Conservation (phyloP, 2,113 vertebrate genomes). For the Limnothrissa miodon region DNA sequence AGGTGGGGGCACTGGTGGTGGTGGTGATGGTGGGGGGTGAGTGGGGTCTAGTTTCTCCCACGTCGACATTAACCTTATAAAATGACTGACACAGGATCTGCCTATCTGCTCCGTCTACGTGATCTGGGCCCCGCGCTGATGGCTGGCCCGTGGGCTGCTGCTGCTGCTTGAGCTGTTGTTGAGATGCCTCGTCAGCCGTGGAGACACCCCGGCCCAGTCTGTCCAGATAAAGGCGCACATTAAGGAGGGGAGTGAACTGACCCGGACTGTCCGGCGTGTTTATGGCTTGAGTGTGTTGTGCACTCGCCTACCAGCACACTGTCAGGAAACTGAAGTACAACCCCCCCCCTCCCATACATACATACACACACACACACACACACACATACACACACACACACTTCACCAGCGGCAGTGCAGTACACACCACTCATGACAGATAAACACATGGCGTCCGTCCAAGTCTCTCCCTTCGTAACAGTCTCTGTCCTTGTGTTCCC, state of each 20-base stretch:
- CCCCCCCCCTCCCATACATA: neutral
- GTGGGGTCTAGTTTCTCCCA: neutral
- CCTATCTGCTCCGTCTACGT: neutral
- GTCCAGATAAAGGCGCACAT: neutral
- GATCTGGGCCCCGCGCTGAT: neutral
- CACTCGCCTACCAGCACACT: neutral
- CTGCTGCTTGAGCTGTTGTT: neutral
- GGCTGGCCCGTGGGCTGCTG: neutral
- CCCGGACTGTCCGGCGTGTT: neutral
- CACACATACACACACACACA: neutral
- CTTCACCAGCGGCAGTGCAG: neutral
- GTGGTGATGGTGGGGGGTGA: neutral
- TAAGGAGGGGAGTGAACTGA: neutral
- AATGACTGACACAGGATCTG: neutral
- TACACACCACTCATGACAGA: neutral
- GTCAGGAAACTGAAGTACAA: neutral
- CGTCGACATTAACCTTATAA: conserved; percentile 4
- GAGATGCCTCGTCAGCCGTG: neutral
- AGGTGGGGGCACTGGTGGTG: neutral
- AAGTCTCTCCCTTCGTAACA: neutral
- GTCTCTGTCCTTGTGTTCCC: conserved; percentile 42
- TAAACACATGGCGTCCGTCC: neutral
- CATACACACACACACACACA: neutral
- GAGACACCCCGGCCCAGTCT: neutral
- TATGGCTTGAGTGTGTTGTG: neutral